Evolutionary conservation across 2,888 invertebrate species (phyloP).

Genomic region (Brenthis ino): DNA sequence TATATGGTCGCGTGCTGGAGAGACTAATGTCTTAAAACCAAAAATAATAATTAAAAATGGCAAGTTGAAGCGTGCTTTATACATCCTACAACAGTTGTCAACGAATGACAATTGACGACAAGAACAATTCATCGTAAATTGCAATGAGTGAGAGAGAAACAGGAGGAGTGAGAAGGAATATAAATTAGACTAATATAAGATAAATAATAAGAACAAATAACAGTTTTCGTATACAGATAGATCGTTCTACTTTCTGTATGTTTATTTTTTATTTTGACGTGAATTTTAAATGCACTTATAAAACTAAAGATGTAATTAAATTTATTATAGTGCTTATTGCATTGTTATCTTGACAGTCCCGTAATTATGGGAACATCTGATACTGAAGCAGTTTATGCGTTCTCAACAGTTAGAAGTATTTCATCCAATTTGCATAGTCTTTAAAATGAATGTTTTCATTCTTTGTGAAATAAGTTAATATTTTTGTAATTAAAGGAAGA

Average conservation of each 20-base stretch:
- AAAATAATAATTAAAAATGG: no score
- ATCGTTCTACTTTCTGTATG: constrained; percentile 15
- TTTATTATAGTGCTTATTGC: constrained; percentile 16
- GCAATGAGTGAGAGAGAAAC: no score
- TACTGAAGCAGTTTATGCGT: constrained; percentile 20
- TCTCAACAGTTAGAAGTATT: constrained; percentile 22
- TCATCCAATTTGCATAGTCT: constrained; percentile 22
- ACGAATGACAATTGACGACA: no score
- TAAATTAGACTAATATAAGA: neutral
- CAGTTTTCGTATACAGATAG: constrained; percentile 12
- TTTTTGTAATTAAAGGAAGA: constrained; percentile 2
- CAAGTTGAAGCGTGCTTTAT: no score
- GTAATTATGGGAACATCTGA: constrained; percentile 34
- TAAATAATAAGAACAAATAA: constrained; percentile 1
- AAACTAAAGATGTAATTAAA: constrained; percentile 15
- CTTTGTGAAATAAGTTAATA: neutral
- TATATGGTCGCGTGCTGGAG: no score
- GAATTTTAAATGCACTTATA: constrained; percentile 9
- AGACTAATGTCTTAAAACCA: no score
- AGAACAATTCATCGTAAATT: no score
- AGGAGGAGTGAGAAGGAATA: no score
- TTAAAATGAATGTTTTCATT: constrained; percentile 3
- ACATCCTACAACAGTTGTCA: no score
- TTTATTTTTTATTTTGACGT: constrained; percentile 8
- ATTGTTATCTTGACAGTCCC: constrained; percentile 16